Conservation (phyloP, 1,140 invertebrate species). For the Drosophila pachea region DNA sequence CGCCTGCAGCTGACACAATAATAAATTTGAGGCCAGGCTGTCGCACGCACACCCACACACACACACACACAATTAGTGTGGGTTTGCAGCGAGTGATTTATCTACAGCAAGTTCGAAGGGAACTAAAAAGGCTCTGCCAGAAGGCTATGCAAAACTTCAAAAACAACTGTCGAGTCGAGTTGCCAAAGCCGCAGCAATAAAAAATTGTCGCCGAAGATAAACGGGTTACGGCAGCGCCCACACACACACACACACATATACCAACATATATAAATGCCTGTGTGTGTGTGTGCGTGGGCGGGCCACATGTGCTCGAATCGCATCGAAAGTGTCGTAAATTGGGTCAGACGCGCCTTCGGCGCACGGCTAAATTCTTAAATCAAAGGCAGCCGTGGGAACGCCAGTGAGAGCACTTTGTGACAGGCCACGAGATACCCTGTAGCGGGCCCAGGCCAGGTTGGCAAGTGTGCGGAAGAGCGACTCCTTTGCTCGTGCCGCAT, state of each 20-base stretch:
- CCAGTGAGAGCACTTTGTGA: too few species aligned
- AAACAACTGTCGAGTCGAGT: slow-evolving; percentile 49
- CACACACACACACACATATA: slow-evolving; percentile 7
- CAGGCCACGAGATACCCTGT: slow-evolving; percentile 2
- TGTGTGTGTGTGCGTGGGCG: not conserved
- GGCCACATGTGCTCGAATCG: slow-evolving; percentile 64
- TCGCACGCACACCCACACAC: slow-evolving; percentile 21
- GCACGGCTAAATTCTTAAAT: slow-evolving; percentile 27
- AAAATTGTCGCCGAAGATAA: slow-evolving; percentile 65
- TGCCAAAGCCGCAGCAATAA: slow-evolving; percentile 59
- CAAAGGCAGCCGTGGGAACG: slow-evolving; percentile 17
- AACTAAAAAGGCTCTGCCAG: slow-evolving; percentile 40
- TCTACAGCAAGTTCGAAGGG: slow-evolving; percentile 53
- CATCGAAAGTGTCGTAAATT: slow-evolving; percentile 75
- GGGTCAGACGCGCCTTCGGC: slow-evolving; percentile 53
- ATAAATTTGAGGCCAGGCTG: slow-evolving; percentile 68
- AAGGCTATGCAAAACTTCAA: slow-evolving; percentile 69
- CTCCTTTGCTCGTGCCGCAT: not conserved
- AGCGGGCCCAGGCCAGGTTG: not conserved
- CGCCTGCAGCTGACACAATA: slow-evolving; percentile 68
- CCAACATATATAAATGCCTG: not conserved
- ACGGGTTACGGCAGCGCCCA: slow-evolving; percentile 8
- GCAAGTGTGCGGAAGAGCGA: too few species aligned
- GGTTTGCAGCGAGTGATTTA: slow-evolving; percentile 57
- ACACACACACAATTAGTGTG: slow-evolving; percentile 54